Conservation (phyloP, 2,797 vertebrate species). For the Lagodon rhomboides region DNA sequence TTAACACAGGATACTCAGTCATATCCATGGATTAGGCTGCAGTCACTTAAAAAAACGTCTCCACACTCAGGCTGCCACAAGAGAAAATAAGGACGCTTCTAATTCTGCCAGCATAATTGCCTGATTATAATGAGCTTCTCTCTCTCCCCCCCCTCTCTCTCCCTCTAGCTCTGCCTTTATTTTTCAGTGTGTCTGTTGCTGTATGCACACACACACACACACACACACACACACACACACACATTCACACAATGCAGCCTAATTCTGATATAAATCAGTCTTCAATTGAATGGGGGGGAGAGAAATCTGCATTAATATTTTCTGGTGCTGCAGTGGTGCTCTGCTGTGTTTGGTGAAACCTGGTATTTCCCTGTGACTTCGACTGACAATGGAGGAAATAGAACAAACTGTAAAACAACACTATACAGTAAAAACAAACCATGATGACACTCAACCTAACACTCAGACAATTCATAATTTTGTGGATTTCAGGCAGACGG, state of each 20-base stretch:
- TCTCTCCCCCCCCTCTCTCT: constrained; percentile 66
- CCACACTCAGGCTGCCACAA: constrained; percentile 76
- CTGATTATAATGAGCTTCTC: constrained; percentile 85
- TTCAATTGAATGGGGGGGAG: constrained; percentile 50
- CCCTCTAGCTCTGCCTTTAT: constrained; percentile 78
- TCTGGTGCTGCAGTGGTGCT: constrained; percentile 38
- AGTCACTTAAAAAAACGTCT: constrained; percentile 76
- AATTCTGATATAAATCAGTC: constrained; percentile 79
- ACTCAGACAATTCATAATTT: constrained; percentile 30
- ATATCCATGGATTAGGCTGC: constrained; percentile 79
- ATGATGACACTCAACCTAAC: constrained; percentile 2
- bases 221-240: constrained; percentile 31
- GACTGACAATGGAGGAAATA: constrained; percentile 26
- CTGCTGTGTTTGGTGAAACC: constrained; percentile 34
- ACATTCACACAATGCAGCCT: constrained; percentile 51
- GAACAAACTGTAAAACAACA: constrained; percentile 33
- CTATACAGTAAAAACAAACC: constrained; percentile 19
- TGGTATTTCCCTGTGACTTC: constrained; percentile 32
- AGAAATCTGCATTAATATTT: constrained; percentile 65
- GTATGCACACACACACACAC: constrained; percentile 37
- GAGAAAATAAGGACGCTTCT: constrained; percentile 84
- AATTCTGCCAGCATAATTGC: constrained; percentile 86
- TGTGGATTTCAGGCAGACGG: constrained; percentile 16
- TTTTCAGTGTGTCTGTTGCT: constrained; percentile 76
- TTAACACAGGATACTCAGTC: constrained; percentile 76